Base-by-base conservation (phyloP, 2,797 vertebrate genomes). In the Poecile montanus region DNA sequence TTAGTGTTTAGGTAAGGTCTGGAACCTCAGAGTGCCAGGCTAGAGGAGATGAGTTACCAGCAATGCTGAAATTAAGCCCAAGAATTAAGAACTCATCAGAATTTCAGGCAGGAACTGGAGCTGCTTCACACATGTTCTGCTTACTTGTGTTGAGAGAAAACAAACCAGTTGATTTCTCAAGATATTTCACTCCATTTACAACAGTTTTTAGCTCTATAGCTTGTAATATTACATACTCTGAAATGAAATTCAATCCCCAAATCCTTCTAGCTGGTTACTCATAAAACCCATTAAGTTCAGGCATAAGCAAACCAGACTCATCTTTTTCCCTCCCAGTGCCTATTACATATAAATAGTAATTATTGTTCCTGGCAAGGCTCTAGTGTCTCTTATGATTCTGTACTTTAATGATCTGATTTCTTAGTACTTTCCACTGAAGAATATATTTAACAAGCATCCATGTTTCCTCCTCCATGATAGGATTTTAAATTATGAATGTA, bases 131-230 rank as follows among this genome's bases (percentile, higher is more conserved):
- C 62, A 10, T 27, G 38, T 71, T 78, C 78, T 72, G 32, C 89
- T 88, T 88, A 47, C 57, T 85, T 45, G 76, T 48, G 79, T 63
- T 76, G 57, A 72, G 48, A 92, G 73, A 91, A 86, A 94, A 82
- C 67, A 77, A 94, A 94, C 94, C 95, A 95, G 94, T 94, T 97
- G 95, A 97, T 97, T 97, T 97, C 95, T 97, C 97, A 97, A 96
- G 97, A 95, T 96, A 97, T 51, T 97, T 96, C 91, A 83, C 92
- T 96, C 88, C 13, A 50, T 94, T 93, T 91, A 58, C 84, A 91
- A 74, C 68, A 87, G 61, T 67, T 94, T 92, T 90, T 84, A 91
- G 84, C 75, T 83, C 75, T 76, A 75, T 13, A 61, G 92, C 58
- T 92, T 94, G 94, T 76, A 90, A 91, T 73, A 95, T 95, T 96